Evolutionary conservation across 2,797 vertebrate genomes (phyloP).

Genomic region (Macroramphosus scolopax): DNA sequence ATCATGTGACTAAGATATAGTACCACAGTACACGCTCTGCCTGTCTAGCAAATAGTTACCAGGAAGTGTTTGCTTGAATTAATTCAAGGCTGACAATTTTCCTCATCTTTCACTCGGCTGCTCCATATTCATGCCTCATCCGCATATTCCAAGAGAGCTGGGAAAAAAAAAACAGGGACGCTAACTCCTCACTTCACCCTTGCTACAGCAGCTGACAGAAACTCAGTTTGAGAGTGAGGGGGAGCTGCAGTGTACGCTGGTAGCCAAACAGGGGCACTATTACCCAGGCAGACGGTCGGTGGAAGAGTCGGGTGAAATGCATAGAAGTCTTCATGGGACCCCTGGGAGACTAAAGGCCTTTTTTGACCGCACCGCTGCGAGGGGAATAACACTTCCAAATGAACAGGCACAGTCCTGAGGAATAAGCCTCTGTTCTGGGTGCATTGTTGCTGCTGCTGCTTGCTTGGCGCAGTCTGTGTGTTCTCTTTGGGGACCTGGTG

Average conservation of each 20-base stretch:
- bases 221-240: slow-evolving; percentile 20
- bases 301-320: slow-evolving; percentile 21
- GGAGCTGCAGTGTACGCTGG: slow-evolving; percentile 39
- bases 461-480: slow-evolving; percentile 55
- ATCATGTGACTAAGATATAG: slow-evolving; percentile 1
- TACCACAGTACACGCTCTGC: slow-evolving; percentile 16
- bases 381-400: slow-evolving; percentile 77
- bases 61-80: slow-evolving; percentile 36
- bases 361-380: slow-evolving; percentile 72
- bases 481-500: slow-evolving; percentile 65
- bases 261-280: slow-evolving; percentile 79
- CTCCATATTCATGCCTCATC: slow-evolving; percentile 63
- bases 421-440: slow-evolving; percentile 70
- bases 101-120: slow-evolving; percentile 45
- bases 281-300: slow-evolving; percentile 60
- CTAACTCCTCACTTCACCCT: slow-evolving; percentile 39
- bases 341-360: slow-evolving; percentile 68
- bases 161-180: slow-evolving; percentile 10
- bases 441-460: slow-evolving; percentile 62
- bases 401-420: slow-evolving; percentile 71
- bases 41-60: slow-evolving; percentile 27
- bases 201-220: slow-evolving; percentile 52
- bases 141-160: slow-evolving; percentile 57
- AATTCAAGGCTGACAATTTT: slow-evolving; percentile 49
- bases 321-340: slow-evolving; percentile 54